Evolutionary conservation across 2,113 vertebrate genomes (phyloP), one percentile per base, ranked within the genome.

Genomic region (Ariopsis seemanni): DNA sequence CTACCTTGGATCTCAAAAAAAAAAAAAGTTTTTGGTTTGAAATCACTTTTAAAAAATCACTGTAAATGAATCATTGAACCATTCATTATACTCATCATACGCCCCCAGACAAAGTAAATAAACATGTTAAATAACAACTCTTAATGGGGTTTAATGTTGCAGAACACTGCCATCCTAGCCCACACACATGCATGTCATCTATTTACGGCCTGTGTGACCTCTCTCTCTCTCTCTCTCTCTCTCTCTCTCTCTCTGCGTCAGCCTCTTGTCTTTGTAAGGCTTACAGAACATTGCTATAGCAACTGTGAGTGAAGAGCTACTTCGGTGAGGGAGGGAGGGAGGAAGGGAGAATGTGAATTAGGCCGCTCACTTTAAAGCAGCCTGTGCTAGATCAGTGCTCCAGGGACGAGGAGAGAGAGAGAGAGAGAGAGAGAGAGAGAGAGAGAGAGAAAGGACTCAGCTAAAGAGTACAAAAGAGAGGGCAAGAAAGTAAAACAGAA

Each of bases 251-350:
- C 48, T 53, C 18, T 89, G 85, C 81, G 84, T 86, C 79, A 86
- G 60, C 72, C 69, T 75, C 50, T 82, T 85, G 42, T 82, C 62
- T 84, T 83, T 84, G 72, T 53, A 62, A 89, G 93, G 93, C 92
- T 93, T 93, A 94, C 53, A 78, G 90, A 85, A 11, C 60, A 93
- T 96, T 91, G 74, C 96, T 84, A 94, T 84, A 90, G 94, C 94
- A 95, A 96, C 96, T 0, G 20, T 88, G 81, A 91, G 93, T 85
- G 48, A 55, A 71, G 30, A 84, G 82, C 34, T 86, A 83, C 89
- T 90, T 87, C 81, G 88, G 27, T 60, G 20, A 83, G 77, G 63
- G 63, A 74, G 78, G 63, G 79, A 74, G 88, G n/a, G 58, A 88
- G 84, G 58, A 65, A 88, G 84, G 58, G 88, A 57, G 72, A 80